Percentiles rank a stretch among this genome's conserved stretches.
Conservation (phyloP, 2,113 vertebrate species). For the Oryzias melastigma region DNA sequence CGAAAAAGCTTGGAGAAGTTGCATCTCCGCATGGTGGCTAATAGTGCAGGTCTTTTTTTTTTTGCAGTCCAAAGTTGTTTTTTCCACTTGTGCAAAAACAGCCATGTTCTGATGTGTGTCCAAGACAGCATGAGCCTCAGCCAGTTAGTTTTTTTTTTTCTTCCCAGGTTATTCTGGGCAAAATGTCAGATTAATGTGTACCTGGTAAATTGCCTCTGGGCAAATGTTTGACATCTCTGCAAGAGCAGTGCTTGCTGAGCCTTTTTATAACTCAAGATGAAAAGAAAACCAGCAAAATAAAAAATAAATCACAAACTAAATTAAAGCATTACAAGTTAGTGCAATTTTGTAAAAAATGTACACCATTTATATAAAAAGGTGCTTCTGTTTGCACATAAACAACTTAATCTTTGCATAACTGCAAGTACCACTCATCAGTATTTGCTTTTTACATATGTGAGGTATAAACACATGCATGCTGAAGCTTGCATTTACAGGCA, state of each 20-base stretch:
- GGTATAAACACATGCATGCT: slow-evolving; percentile 5
- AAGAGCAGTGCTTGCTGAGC: neutral
- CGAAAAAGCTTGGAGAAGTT: slow-evolving; percentile 6
- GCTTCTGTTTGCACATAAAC: neutral
- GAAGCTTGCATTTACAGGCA: slow-evolving; percentile 2
- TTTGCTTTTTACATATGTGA: slow-evolving; percentile 12
- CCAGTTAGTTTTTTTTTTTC: slow-evolving; percentile 1
- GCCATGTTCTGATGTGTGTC: slow-evolving; percentile 7
- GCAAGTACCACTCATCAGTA: neutral
- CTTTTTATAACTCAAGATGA: neutral
- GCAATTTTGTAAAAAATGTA: slow-evolving; percentile 17
- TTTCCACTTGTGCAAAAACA: slow-evolving; percentile 7
- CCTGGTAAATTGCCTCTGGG: slow-evolving; percentile 9
- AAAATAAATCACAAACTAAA: neutral
- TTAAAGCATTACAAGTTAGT: slow-evolving; percentile 19
- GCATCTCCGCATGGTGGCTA: slow-evolving; percentile 5
- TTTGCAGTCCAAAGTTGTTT: neutral
- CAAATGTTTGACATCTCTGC: neutral
- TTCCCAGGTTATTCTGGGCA: slow-evolving; percentile 21
- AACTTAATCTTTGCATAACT: slow-evolving; percentile 13
- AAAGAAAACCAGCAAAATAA: neutral
- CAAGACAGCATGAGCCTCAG: neutral
- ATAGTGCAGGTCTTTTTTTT: slow-evolving; percentile 4
- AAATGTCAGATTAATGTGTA: slow-evolving; percentile 14
- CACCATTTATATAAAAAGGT: slow-evolving; percentile 4